A percentile compares a stretch with the other conserved stretches of the same genome.
These are phyloP conservation scores for Pseudopleuronectes americanus DNA, from an alignment of 2,797 vertebrate species.

Conservation along the genomic window DNA sequence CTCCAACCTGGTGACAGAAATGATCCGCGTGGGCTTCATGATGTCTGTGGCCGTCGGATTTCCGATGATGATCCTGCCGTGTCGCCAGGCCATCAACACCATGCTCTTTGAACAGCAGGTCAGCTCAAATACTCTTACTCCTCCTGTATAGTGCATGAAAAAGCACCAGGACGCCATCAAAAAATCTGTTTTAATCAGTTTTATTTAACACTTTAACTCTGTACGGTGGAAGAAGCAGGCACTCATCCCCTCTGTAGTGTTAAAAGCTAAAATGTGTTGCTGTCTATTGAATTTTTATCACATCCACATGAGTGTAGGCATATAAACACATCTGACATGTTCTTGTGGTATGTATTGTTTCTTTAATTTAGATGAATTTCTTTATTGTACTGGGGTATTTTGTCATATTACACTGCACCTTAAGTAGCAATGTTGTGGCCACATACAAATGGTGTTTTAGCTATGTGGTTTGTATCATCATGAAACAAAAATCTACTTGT, in stretches of 20 bases:
- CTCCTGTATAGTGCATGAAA: not conserved
- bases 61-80: slow-evolving; percentile 99
- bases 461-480: not conserved
- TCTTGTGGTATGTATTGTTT: not conserved
- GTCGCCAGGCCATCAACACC: slow-evolving; percentile 97
- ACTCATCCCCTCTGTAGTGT: not conserved
- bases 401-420: not conserved
- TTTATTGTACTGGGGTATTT: no score
- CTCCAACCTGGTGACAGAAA: slow-evolving; percentile 95
- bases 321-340: slow-evolving; percentile 16
- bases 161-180: not conserved
- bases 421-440: not conserved
- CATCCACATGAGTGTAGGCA: slow-evolving; percentile 4
- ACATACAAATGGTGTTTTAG: not conserved
- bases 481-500: not conserved
- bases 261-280: slow-evolving; percentile 3
- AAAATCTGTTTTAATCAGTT: not conserved
- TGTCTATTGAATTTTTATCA: slow-evolving; percentile 11
- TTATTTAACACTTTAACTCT: not conserved
- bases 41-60: slow-evolving; percentile 98
- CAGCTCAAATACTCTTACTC: not conserved
- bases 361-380: not conserved
- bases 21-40: slow-evolving; percentile 96
- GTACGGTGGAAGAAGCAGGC: not conserved
- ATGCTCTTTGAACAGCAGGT: slow-evolving; percentile 99